Conservation (phyloP, 2,888 invertebrate genomes). For the Zygogramma bicolorata region DNA sequence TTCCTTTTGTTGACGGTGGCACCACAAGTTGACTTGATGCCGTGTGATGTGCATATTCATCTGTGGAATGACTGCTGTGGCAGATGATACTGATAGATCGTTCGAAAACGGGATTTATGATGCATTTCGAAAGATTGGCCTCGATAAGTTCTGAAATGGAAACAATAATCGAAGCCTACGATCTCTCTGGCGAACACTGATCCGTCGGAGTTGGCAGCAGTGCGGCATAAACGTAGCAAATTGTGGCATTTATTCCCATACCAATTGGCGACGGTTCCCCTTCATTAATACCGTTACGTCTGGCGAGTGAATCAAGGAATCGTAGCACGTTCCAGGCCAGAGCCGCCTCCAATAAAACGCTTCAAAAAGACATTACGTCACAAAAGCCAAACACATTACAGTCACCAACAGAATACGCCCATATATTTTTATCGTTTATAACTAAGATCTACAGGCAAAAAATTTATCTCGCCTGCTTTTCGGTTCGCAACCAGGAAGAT, state of each 20-base stretch:
- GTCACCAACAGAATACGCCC: neutral
- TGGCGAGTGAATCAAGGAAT: neutral
- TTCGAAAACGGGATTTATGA: neutral
- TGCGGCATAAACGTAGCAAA: neutral
- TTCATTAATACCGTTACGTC: neutral
- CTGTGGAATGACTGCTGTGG: neutral
- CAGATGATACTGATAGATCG: no score
- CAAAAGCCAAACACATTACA: constrained; percentile 9
- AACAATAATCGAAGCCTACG: neutral
- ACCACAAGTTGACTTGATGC: no score
- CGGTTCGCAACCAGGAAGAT: neutral
- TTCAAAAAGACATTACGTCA: constrained; percentile 10
- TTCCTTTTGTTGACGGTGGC: no score
- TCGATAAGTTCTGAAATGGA: neutral
- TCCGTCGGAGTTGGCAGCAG: neutral
- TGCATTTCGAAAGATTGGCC: neutral
- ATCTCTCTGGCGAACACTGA: neutral
- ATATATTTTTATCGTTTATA: constrained; percentile 9
- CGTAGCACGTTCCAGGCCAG: neutral
- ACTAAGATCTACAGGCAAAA: neutral
- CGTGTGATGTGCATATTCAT: neutral
- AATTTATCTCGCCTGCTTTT: neutral
- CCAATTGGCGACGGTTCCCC: neutral
- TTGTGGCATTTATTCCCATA: neutral
- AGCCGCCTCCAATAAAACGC: neutral